Evolutionary conservation across 1,140 invertebrate genomes (phyloP), one percentile per base, ranked within the genome.

Genomic region (Trichoplusia ni): DNA sequence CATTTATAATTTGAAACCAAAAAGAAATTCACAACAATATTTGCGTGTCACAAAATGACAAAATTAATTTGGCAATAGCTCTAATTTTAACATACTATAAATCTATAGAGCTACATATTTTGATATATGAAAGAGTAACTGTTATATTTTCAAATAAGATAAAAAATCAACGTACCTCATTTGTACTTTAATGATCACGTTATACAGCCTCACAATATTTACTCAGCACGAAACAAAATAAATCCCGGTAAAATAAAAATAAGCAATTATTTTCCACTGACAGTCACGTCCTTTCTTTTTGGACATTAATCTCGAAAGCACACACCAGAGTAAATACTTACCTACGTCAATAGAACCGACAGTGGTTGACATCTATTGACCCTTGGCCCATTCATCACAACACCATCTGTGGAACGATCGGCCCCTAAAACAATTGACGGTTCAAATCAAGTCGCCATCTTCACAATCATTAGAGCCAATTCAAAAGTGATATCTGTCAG

Each of bases 301-400:
- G n/a, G 29, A 14, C 29, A 23, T 60, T 47, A 19, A 58, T 44
- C 38, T 23, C 27, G 29, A 25, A 37, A 46, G 47, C 19, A 58
- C 16, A 47, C 21, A 35, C 29, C 11, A 46, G 42, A 47, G 13
- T 60, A 47, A 60, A 47, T 60, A 46, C 56, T 46, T 37, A 35
- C 56, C 56, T 58, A 19, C 54, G 19, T 47, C 56, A 60, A 60
- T 37, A 16, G 27, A 59, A 0, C 51, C 13, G 47, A 46, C 38
- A 64, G 42, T 56, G 47, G 46, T 67, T 46, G 64, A 60, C 64
- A 44, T 66, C 64, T 33, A 66, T 66, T 60, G 56, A 49, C 56
- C 56, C 54, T 61, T 31, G 62, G 40, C 16, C 65, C 51, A 62
- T 62, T 67, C 42, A 62, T 62, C 42, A 67, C 31, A 35, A 23